phyloP scores from a whole-genome alignment of 1,140 invertebrate species.

The Rhyacophila brunnea region DNA sequence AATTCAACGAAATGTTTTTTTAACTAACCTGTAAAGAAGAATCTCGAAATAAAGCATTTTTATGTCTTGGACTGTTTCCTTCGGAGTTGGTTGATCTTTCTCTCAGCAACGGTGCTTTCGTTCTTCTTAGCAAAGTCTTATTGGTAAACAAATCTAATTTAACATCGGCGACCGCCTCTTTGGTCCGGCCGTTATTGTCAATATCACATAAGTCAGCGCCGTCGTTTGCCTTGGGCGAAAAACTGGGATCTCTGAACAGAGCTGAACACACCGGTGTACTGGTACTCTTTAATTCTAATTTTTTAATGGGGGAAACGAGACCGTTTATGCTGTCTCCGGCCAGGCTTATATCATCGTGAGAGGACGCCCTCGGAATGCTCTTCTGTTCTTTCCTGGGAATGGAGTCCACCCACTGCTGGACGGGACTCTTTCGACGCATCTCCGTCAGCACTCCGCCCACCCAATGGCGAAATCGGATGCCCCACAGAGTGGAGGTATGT shows the following conservation, averaged over 20 bases:
- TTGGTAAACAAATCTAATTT: slow-evolving; percentile 44
- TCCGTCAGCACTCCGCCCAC: slow-evolving; percentile 50
- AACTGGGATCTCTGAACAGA: slow-evolving; percentile 5
- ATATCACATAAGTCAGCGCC: slow-evolving; percentile 1
- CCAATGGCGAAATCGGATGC: slow-evolving; percentile 50
- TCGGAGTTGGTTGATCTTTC: slow-evolving; percentile 53
- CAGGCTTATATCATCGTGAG: slow-evolving; percentile 14
- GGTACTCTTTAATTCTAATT: slow-evolving; percentile 3
- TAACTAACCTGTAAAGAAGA: slow-evolving; percentile 48
- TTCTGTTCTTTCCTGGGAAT: slow-evolving; percentile 40
- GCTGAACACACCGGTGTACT: slow-evolving; percentile 12
- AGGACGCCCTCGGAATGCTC: neutral
- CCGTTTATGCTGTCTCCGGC: slow-evolving; percentile 6
- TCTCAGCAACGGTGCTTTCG: slow-evolving; percentile 44
- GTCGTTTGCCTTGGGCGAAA: slow-evolving; percentile 6
- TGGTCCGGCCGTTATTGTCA: neutral
- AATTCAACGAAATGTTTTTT: no score
- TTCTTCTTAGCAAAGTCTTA: slow-evolving; percentile 41
- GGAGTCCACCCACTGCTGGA: slow-evolving; percentile 54
- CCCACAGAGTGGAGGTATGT: slow-evolving; percentile 39
- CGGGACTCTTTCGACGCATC: slow-evolving; percentile 52
- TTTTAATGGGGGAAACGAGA: slow-evolving; percentile 14
- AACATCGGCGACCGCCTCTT: neutral
- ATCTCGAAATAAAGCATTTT: slow-evolving; percentile 51
- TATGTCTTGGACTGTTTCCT: slow-evolving; percentile 47